Percentiles rank a stretch among this genome's conserved stretches.
Conservation (phyloP, 2,888 invertebrate genomes). For the Phortica magna region DNA sequence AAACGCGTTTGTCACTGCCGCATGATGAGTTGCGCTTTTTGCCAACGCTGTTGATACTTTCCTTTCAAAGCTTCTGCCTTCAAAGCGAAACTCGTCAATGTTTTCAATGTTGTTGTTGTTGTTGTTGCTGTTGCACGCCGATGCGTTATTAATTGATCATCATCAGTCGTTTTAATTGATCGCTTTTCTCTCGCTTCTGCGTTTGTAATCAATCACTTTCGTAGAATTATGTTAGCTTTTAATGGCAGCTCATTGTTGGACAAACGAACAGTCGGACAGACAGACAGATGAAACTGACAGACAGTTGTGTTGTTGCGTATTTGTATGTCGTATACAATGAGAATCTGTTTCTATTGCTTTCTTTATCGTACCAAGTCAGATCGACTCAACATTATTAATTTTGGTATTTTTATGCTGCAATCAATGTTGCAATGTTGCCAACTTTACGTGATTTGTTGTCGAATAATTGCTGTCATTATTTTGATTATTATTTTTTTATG, state of each 20-base stretch:
- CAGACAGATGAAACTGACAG: not conserved
- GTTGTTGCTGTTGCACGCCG: slow-evolving; percentile 11
- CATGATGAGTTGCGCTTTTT: slow-evolving; percentile 5
- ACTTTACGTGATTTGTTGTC: no score
- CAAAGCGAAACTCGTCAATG: no score
- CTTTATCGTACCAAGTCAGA: no score
- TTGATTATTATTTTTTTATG: no score
- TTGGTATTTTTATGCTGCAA: no score
- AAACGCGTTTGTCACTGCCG: slow-evolving; percentile 8
- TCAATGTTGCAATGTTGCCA: slow-evolving; percentile 8
- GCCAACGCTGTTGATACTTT: not conserved
- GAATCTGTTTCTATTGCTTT: no score
- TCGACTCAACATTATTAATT: no score
- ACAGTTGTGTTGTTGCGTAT: no score
- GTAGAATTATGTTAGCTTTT: slow-evolving; percentile 54
- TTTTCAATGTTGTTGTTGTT: no score
- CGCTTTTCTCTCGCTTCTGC: slow-evolving; percentile 54
- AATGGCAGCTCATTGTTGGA: not conserved
- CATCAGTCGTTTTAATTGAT: slow-evolving; percentile 72
- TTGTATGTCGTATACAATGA: no score
- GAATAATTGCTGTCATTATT: no score
- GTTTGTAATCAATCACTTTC: slow-evolving; percentile 72
- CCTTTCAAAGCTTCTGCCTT: not conserved
- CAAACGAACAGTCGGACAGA: not conserved
- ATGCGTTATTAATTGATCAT: slow-evolving; percentile 56